Conservation (phyloP, 1,140 invertebrate species). For the Meteorus sp. region DNA sequence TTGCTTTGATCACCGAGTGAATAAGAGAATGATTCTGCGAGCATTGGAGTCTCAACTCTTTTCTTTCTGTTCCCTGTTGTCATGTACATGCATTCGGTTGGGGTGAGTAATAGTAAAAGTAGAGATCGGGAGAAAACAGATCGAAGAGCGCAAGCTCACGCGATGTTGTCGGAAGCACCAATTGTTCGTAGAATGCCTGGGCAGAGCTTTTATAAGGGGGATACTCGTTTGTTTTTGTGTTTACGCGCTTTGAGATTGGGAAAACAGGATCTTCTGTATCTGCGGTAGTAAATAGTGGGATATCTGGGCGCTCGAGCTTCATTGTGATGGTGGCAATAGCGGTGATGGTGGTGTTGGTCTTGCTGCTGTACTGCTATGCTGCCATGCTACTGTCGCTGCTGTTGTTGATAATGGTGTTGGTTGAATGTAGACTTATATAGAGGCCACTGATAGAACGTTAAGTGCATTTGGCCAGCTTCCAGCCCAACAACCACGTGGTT, state of each 20-base stretch:
- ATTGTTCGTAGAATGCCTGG: slow-evolving; percentile 14
- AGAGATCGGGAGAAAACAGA: neutral
- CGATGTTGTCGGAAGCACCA: slow-evolving; percentile 12
- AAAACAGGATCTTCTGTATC: slow-evolving; percentile 40
- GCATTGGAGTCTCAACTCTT: neutral
- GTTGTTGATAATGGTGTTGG: slow-evolving; percentile 11
- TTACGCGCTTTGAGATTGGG: slow-evolving; percentile 37
- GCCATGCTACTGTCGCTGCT: slow-evolving; percentile 1
- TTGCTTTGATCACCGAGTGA: slow-evolving; percentile 3
- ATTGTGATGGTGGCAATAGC: slow-evolving; percentile 7
- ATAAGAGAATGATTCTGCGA: slow-evolving; percentile 11
- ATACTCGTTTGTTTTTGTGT: slow-evolving; percentile 43
- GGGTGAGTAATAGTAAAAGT: slow-evolving; percentile 2
- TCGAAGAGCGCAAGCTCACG: slow-evolving; percentile 12
- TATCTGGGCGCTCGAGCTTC: slow-evolving; percentile 36
- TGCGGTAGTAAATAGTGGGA: slow-evolving; percentile 42
- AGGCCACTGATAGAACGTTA: slow-evolving; percentile 48
- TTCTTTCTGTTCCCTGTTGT: no score
- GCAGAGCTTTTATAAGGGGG: slow-evolving; percentile 33
- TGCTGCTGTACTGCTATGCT: slow-evolving; percentile 10
- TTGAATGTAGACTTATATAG: slow-evolving; percentile 25
- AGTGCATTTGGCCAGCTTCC: slow-evolving; percentile 55
- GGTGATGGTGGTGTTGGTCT: slow-evolving; percentile 6
- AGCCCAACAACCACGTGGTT: slow-evolving; percentile 38
- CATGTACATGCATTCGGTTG: no score